Conservation (phyloP, 1,140 invertebrate genomes). For the Drosophila malerkotliana region DNA sequence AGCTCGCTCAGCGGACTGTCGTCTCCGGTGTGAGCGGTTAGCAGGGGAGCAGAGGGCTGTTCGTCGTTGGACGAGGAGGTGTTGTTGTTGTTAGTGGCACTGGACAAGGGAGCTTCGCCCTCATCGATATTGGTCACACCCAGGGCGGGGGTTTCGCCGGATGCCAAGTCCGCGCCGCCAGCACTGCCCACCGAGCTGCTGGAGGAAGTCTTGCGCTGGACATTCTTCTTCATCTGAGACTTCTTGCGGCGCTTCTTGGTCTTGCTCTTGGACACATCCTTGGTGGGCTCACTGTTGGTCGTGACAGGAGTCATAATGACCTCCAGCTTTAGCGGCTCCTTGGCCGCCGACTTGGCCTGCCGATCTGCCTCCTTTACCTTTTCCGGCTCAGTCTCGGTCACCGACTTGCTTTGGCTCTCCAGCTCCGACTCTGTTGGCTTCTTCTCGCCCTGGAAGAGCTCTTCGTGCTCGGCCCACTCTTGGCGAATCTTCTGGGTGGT, state of each 20-base stretch:
- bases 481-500: conserved; percentile 82
- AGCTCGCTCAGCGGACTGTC: conserved; percentile 63
- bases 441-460: conserved; percentile 74
- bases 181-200: conserved; percentile 81
- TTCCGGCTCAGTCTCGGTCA: conserved; percentile 15
- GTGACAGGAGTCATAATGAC: conserved; percentile 57
- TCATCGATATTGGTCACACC: conserved; percentile 73
- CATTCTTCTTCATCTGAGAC: conserved; percentile 90
- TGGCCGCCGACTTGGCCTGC: conserved; percentile 13
- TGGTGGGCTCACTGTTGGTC: conserved; percentile 50
- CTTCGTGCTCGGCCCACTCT: conserved; percentile 83
- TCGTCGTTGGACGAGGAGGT: conserved; percentile 74
- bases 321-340: conserved; percentile 11
- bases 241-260: conserved; percentile 92
- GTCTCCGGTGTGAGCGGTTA: conserved; percentile 62
- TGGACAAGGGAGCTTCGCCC: conserved; percentile 36
- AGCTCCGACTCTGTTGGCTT: conserved; percentile 50
- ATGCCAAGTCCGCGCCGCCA: conserved; percentile 47
- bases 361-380: conserved; percentile 23
- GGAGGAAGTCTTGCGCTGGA: conserved; percentile 88
- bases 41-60: conserved; percentile 56
- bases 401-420: conserved; percentile 22
- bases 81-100: conserved; percentile 39
- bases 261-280: conserved; percentile 84
- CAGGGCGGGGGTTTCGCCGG: conserved; percentile 53